Evolutionary conservation across 23 tunicate species (phyloP), one percentile per base, ranked within the genome.

Genomic region (Botrylloides violaceus): DNA sequence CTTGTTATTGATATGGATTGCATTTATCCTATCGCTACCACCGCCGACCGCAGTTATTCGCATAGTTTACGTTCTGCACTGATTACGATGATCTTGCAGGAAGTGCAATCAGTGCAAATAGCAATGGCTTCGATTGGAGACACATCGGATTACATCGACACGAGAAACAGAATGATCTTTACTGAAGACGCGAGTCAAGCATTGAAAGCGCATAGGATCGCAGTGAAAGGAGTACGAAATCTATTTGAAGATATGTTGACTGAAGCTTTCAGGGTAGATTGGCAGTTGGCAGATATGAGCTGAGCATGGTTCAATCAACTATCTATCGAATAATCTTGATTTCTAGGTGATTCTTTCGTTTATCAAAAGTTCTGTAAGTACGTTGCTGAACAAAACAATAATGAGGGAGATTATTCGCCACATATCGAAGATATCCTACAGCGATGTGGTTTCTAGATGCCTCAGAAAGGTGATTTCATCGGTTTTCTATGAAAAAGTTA

Each of bases 391-490:
- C 4, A 34, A 63, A 26, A 63, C 70, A 29, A 63, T 63, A 26
- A 63, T 63, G 70, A 33, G 70, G 7, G 70, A 31, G 9, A 63
- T 63, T 25, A 19, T 63, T 26, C 70, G 70, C 29, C 70, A 63
- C 3, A 25, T 63, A 29, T 26, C 70, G 3, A 28, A 15, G 35
- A 28, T 33, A 63, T 12, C 34, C 3, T 34, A 63, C 3, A 33
- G 36, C 32, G 70, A 63, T 22, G 32, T 63, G 20, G 70, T 63
- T 31, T 33, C 70, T 29, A 25, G 3, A 28, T 25, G 70, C 36
- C 35, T 63, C 32, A 63, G 33, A 63, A 31, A 63, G 29, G 70
- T 63, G 9, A 28, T 33, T 28, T 47, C n/a, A n/a, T n/a, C n/a
- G n/a, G n/a, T n/a, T n/a, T n/a, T n/a, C n/a, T n/a, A n/a, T n/a